These are phyloP conservation scores for Protophormia terraenovae DNA, from an alignment of 2,888 invertebrate species.

Conservation along the genomic window DNA sequence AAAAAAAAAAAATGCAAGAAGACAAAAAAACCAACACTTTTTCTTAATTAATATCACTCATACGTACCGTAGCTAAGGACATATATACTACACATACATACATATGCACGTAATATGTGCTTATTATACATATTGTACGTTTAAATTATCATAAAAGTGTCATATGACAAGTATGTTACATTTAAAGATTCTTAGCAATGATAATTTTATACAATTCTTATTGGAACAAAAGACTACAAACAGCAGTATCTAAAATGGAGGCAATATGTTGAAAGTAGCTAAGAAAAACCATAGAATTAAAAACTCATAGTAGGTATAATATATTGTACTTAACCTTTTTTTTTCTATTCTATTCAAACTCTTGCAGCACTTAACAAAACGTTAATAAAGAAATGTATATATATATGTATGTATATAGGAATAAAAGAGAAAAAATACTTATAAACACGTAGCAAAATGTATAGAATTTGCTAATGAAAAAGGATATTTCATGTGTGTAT, in stretches of 20 bases:
- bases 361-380: conserved; percentile 5
- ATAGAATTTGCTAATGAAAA: conserved; percentile 50
- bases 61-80: conserved; percentile 40
- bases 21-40: background rate
- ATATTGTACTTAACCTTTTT: conserved; percentile 49
- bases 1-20: background rate
- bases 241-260: conserved; percentile 17
- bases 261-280: conserved; percentile 57
- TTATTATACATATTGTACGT: conserved; percentile 34
- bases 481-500: conserved; percentile 29
- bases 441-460: conserved; percentile 18
- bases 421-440: background rate
- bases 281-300: conserved; percentile 37
- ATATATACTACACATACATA: no score
- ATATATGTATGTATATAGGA: background rate
- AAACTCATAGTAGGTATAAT: conserved; percentile 1
- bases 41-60: conserved; percentile 53
- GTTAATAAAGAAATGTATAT: conserved; percentile 48
- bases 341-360: background rate
- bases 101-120: no score
- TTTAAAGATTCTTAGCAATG: conserved; percentile 42
- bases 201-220: conserved; percentile 42
- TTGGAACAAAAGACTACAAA: conserved; percentile 22
- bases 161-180: conserved; percentile 38
- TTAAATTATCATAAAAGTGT: conserved; percentile 46